phyloP scores from a whole-genome alignment of 2,797 vertebrate species.

The Silurus lanzhouensis region DNA sequence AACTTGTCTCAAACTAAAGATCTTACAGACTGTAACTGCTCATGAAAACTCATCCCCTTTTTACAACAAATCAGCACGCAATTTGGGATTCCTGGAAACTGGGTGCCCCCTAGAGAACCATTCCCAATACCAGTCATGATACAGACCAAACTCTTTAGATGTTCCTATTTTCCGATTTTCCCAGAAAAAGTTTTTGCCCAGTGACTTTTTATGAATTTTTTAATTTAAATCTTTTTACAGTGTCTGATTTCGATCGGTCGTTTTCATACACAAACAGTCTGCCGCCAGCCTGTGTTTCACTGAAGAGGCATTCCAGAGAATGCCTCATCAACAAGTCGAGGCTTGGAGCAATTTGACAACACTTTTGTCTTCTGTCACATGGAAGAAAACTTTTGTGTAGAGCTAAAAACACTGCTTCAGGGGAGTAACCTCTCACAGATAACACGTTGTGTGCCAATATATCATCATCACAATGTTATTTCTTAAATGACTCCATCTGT shows the following conservation, averaged over 20 bases:
- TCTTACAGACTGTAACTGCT: constrained; percentile 4
- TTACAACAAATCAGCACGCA: constrained; percentile 32
- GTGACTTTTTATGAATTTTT: not conserved
- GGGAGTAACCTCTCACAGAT: constrained; percentile 27
- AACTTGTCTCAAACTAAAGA: constrained; percentile 10
- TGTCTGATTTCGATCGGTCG: constrained; percentile 27
- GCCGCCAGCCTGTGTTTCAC: constrained; percentile 24
- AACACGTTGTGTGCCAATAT: constrained; percentile 16
- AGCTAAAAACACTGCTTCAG: constrained; percentile 25
- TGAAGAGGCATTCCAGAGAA: constrained; percentile 31
- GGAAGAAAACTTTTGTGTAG: constrained; percentile 17
- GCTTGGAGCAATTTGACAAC: constrained; percentile 42
- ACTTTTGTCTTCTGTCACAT: constrained; percentile 45
- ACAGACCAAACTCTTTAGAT: constrained; percentile 36
- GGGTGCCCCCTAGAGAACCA: constrained; percentile 9
- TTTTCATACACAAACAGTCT: constrained; percentile 31
- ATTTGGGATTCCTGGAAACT: constrained; percentile 30
- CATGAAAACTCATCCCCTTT: constrained; percentile 20
- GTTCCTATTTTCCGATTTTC: constrained; percentile 1
- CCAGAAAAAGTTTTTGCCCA: constrained; percentile 12
- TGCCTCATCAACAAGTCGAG: constrained; percentile 41
- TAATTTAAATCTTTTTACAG: not conserved
- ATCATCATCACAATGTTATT: constrained; percentile 35
- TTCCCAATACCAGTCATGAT: constrained; percentile 1
- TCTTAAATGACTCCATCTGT: constrained; percentile 29